These are phyloP conservation scores for Notolabrus celidotus DNA, from an alignment of 2,797 vertebrate genomes.

Conservation along the genomic window DNA sequence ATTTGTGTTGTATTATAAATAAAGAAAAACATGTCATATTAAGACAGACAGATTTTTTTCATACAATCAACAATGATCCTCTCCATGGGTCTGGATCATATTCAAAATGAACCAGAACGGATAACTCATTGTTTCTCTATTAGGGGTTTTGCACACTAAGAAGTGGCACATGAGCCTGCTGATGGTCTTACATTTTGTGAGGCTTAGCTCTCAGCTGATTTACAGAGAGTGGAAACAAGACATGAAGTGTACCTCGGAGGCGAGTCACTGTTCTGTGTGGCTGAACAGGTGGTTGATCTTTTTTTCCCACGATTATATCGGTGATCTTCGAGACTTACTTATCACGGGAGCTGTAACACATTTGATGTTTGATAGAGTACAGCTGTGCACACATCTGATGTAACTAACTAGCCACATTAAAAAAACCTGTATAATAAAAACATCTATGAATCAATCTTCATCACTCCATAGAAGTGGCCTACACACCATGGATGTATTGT, in stretches of 20 bases:
- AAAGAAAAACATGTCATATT: not conserved
- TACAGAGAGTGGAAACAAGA: constrained; percentile 42
- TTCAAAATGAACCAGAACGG: constrained; percentile 5
- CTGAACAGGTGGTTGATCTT: not conserved
- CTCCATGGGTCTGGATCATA: not conserved
- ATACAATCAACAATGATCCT: not conserved
- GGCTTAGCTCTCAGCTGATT: constrained; percentile 15
- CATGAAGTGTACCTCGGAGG: not conserved
- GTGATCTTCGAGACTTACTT: too few relatives aligned
- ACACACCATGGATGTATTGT: not conserved
- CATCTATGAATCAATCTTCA: too few relatives aligned
- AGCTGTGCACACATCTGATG: too few relatives aligned
- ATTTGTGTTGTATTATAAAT: not conserved
- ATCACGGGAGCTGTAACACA: too few relatives aligned
- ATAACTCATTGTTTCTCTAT: constrained; percentile 13
- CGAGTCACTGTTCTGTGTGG: not conserved
- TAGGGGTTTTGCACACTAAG: not conserved
- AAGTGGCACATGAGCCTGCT: constrained; percentile 8
- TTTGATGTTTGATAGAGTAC: too few relatives aligned
- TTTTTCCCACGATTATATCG: not conserved
- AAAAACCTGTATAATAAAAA: too few relatives aligned
- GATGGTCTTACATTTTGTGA: constrained; percentile 8
- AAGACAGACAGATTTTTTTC: not conserved
- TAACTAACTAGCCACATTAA: too few relatives aligned
- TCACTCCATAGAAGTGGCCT: too few relatives aligned